Conservation (phyloP, 2,113 vertebrate species). For the Labeo catla region DNA sequence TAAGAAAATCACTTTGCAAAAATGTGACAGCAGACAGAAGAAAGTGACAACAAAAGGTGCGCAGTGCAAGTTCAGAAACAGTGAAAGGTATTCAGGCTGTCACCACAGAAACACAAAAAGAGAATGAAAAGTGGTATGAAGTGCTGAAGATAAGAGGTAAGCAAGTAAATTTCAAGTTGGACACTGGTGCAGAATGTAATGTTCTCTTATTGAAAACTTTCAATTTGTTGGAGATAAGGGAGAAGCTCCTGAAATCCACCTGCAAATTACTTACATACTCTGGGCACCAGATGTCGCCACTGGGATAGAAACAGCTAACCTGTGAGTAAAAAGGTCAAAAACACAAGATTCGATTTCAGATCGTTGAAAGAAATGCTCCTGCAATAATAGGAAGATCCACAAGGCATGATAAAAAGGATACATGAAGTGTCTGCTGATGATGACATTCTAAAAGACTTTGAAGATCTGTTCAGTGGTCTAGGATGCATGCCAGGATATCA, state of each 20-base stretch:
- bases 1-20: neutral
- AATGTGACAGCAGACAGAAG: too few relatives aligned
- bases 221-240: neutral
- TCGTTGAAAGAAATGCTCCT: neutral
- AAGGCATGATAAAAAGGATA: conserved; percentile 8
- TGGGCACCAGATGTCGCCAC: conserved; percentile 14
- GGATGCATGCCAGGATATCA: conserved; percentile 19
- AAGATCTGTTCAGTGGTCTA: conserved; percentile 27
- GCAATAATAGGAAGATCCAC: conserved; percentile 13
- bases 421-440: neutral
- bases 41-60: too few relatives aligned
- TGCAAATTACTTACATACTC: neutral
- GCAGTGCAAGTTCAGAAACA: too few relatives aligned
- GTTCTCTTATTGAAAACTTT: neutral
- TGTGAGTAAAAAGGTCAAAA: neutral
- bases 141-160: neutral
- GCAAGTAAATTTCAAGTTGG: neutral
- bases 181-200: neutral
- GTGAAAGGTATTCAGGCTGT: too few relatives aligned
- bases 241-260: neutral
- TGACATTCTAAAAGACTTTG: conserved; percentile 27
- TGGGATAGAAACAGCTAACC: neutral
- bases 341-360: neutral
- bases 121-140: neutral
- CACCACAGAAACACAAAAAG: neutral